phyloP scores from a whole-genome alignment of 2,113 vertebrate genomes.

The Terrapene triunguis region DNA sequence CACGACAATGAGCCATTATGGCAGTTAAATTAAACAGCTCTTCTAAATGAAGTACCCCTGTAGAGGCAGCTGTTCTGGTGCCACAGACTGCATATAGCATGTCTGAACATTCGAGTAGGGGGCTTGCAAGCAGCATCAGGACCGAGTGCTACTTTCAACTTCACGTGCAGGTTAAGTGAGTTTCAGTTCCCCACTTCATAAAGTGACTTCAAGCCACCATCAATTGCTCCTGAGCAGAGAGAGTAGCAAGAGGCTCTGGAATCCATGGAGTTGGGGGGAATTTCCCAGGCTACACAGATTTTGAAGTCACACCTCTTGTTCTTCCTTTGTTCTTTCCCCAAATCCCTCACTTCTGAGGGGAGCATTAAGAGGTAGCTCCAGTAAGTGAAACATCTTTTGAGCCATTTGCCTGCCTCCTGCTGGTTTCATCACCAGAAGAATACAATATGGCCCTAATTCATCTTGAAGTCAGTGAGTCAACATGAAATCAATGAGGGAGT shows the following conservation, averaged over 20 bases:
- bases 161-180: fast-evolving
- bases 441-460: too few relatives aligned
- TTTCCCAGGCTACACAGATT: not conserved
- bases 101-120: not conserved
- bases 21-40: conserved; percentile 67
- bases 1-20: conserved; percentile 71
- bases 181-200: not conserved
- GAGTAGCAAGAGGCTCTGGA: not conserved
- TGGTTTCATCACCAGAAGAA: not conserved
- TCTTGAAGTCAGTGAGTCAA: not conserved
- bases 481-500: not conserved
- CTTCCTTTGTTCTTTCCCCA: not conserved
- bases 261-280: not conserved
- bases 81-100: not conserved
- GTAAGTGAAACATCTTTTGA: not conserved
- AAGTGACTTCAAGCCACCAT: not conserved
- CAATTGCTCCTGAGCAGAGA: not conserved
- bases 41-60: conserved; percentile 45
- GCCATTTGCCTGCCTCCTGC: not conserved
- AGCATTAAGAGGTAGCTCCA: not conserved
- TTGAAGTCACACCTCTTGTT: not conserved
- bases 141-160: fast-evolving
- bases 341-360: not conserved
- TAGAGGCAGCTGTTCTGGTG: not conserved
- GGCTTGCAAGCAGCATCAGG: not conserved